Evolutionary conservation across 2,797 vertebrate species (phyloP), one percentile per base, ranked within the genome.

Genomic region (Buphagus erythrorhynchus): DNA sequence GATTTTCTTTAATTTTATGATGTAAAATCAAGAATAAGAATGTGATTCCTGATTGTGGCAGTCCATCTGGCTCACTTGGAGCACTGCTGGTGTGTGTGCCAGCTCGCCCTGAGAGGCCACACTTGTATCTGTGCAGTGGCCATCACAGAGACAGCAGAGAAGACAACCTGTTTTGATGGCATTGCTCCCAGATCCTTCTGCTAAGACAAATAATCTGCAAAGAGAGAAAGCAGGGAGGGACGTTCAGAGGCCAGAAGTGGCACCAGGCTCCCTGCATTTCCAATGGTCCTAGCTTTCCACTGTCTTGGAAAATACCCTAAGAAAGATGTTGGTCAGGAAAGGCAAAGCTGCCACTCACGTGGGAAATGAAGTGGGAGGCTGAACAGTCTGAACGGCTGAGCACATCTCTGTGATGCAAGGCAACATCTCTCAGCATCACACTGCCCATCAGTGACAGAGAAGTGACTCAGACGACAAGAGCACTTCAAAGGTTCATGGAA

Each of bases 11-110:
- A 94, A 21, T 11, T 22, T 11, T 4, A 59, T 35, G 40, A 86
- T 52, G 62, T 65, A 72, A 96, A 95, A 92, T 48, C 38, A 62
- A 28, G 17, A 90, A 88, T 5, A 91, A 72, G 71, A 75, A 31
- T 6, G 2, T 55, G 86, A 93, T 89, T 96, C 92, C 81, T 5
- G 15, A 71, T 42, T 68, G 48, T 25, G 61, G 75, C 1, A 1
- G 57, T 62, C 35, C 0, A 5, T 33, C 20, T 79, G 76, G 43
- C 2, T 8, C 45, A 33, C 48, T 2, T 1, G n/a, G 33, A 88
- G 40, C 51, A 19, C 20, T 14, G 29, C n/a, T 16, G 20, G 40
- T 9, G 9, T 22, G 43, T 0, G 0, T 51, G 69, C 57, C 89
- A 79, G 61, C 55, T n/a, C 9, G 3, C 46, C 67, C 54, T 20